Conservation (phyloP, 2,888 invertebrate genomes). For the Pseudolycoriella hygida region DNA sequence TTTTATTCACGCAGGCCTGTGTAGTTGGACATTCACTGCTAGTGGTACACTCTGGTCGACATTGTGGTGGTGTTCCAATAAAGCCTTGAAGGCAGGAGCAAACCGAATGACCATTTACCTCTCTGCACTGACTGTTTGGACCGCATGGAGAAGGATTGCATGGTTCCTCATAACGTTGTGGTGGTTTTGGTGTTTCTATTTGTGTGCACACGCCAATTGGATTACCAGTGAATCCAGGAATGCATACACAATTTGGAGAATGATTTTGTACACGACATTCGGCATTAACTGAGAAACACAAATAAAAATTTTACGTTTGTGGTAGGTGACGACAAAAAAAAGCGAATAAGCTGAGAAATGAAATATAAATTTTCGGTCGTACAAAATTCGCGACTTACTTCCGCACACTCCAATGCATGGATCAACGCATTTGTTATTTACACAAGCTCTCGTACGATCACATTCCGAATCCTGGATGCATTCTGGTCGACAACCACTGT, state of each 20-base stretch:
- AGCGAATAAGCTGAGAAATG: no score
- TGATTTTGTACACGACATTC: slow-evolving; percentile 53
- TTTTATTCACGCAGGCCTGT: slow-evolving; percentile 47
- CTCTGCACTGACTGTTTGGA: slow-evolving; percentile 40
- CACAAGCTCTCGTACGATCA: slow-evolving; percentile 49
- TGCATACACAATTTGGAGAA: slow-evolving; percentile 58
- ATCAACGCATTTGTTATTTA: slow-evolving; percentile 59
- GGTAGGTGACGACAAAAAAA: no score
- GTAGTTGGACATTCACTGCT: slow-evolving; percentile 44
- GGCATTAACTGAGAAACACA: slow-evolving; percentile 40
- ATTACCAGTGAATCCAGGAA: slow-evolving; percentile 52
- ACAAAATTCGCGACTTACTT: neutral
- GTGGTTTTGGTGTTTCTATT: slow-evolving; percentile 23
- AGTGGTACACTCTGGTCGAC: slow-evolving; percentile 48
- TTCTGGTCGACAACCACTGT: slow-evolving; percentile 66
- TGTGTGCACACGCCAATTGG: slow-evolving; percentile 50
- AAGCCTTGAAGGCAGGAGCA: slow-evolving; percentile 53
- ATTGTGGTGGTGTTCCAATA: slow-evolving; percentile 47
- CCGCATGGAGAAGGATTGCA: slow-evolving; percentile 57
- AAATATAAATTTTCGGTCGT: no score
- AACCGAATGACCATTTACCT: slow-evolving; percentile 39
- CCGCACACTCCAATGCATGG: slow-evolving; percentile 66
- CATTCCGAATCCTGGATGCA: slow-evolving; percentile 65
- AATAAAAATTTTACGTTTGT: no score
- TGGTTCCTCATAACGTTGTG: slow-evolving; percentile 30